These are phyloP conservation scores for Helicoverpa armigera DNA, from an alignment of 1,140 invertebrate genomes.

Conservation along the genomic window DNA sequence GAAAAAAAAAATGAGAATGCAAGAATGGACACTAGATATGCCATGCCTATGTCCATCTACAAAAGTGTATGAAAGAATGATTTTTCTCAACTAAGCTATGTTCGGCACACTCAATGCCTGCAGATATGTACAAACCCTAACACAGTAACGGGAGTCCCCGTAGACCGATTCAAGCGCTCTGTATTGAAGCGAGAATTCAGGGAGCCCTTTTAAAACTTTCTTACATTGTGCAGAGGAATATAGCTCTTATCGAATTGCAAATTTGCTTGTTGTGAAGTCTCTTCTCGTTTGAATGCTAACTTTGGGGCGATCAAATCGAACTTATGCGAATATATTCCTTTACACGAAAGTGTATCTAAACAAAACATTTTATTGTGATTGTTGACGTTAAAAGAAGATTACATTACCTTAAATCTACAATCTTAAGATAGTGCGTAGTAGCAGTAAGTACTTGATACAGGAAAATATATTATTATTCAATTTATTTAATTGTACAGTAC, in stretches of 20 bases:
- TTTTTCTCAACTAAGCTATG: too few species aligned
- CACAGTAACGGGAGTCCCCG: constrained; percentile 14
- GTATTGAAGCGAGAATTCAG: not conserved
- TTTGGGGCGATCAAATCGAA: not conserved
- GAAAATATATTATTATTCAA: too few species aligned
- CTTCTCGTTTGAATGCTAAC: not conserved
- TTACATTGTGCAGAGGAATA: constrained; percentile 11
- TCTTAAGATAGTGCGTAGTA: too few species aligned
- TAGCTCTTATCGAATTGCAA: constrained; percentile 15
- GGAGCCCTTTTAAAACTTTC: constrained; percentile 27
- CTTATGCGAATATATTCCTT: not conserved
- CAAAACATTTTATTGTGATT: too few species aligned
- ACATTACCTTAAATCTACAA: not conserved
- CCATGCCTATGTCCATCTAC: too few species aligned
- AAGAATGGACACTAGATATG: too few species aligned
- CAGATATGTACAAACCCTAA: not conserved
- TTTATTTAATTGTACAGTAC: too few species aligned
- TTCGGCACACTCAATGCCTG: too few species aligned
- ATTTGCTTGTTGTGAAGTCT: constrained; percentile 2
- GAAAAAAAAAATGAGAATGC: too few species aligned
- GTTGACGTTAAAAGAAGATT: not conserved
- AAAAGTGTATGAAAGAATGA: too few species aligned
- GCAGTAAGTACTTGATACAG: too few species aligned
- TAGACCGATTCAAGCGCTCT: not conserved
- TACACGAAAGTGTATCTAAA: too few species aligned